Percentiles rank a stretch among this genome's conserved stretches.
Conservation (phyloP, 2,888 invertebrate genomes). For the Philereme transversata region DNA sequence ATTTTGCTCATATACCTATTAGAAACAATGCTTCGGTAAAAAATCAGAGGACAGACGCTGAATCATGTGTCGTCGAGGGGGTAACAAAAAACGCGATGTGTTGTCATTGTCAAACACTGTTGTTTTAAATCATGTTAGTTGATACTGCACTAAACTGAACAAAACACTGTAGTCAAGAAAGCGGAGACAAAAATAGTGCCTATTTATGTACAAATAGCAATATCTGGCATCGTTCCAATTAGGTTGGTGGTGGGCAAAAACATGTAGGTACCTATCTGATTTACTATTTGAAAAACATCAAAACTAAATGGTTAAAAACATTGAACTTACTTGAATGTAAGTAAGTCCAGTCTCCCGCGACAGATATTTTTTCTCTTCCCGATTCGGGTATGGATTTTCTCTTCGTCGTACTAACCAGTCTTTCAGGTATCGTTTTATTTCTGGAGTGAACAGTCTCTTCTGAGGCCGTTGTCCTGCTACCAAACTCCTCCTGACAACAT, state of each 20-base stretch:
- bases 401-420: conserved; percentile 90
- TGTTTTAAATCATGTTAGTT: conserved; percentile 26
- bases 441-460: conserved; percentile 90
- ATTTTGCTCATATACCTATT: too few relatives aligned
- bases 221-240: conserved; percentile 76
- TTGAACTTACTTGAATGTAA: conserved; percentile 87
- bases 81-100: conserved; percentile 2
- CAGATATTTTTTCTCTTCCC: conserved; percentile 89
- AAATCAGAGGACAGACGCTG: not conserved
- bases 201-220: conserved; percentile 81
- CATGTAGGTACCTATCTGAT: conserved; percentile 52
- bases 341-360: conserved; percentile 90
- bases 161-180: conserved; percentile 65
- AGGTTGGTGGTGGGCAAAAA: conserved; percentile 75
- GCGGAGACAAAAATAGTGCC: conserved; percentile 80
- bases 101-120: not conserved
- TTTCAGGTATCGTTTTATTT: conserved; percentile 90
- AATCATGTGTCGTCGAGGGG: not conserved
- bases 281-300: conserved; percentile 41
- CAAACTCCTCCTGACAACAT: conserved; percentile 78
- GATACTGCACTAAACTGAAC: conserved; percentile 41
- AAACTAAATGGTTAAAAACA: conserved; percentile 24
- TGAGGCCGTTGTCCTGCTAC: conserved; percentile 86
- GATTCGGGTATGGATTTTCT: conserved; percentile 91
- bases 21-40: too few relatives aligned